phyloP scores from a whole-genome alignment of 92 coral and sea anemone species.

The Parazoanthus swiftii region DNA sequence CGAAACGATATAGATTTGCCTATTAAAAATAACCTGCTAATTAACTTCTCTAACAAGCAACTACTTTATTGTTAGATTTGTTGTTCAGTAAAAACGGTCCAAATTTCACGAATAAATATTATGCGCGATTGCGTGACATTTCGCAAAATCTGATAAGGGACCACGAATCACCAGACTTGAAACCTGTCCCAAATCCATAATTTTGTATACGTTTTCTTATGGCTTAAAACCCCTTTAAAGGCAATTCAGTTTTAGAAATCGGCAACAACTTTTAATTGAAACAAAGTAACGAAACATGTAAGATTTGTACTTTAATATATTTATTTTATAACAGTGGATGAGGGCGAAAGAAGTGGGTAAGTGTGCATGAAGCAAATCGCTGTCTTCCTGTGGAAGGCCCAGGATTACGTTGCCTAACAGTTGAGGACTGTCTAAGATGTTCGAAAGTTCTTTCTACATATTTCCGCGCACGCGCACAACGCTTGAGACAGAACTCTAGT shows the following conservation, averaged over 20 bases:
- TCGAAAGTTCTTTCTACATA: constrained; percentile 82
- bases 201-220: too few relatives aligned
- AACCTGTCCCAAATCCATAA: neutral
- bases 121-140: too few relatives aligned
- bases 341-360: constrained; percentile 36
- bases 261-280: too few relatives aligned
- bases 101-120: too few relatives aligned
- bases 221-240: too few relatives aligned
- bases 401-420: neutral
- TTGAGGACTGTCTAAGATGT: constrained; percentile 36
- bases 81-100: too few relatives aligned
- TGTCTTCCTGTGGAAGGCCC: constrained; percentile 1
- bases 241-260: neutral
- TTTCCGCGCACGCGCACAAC: constrained; percentile 90
- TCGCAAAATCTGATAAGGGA: too few relatives aligned
- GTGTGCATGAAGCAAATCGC: neutral
- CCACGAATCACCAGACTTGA: neutral
- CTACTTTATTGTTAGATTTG: too few relatives aligned
- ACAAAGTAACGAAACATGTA: neutral
- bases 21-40: too few relatives aligned
- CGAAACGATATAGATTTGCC: too few relatives aligned
- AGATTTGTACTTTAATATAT: neutral
- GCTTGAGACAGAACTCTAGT: constrained; percentile 69
- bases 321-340: constrained; percentile 34
- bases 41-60: too few relatives aligned